phyloP scores from a whole-genome alignment of 2,888 invertebrate species.

The Ormyrus thymus region DNA sequence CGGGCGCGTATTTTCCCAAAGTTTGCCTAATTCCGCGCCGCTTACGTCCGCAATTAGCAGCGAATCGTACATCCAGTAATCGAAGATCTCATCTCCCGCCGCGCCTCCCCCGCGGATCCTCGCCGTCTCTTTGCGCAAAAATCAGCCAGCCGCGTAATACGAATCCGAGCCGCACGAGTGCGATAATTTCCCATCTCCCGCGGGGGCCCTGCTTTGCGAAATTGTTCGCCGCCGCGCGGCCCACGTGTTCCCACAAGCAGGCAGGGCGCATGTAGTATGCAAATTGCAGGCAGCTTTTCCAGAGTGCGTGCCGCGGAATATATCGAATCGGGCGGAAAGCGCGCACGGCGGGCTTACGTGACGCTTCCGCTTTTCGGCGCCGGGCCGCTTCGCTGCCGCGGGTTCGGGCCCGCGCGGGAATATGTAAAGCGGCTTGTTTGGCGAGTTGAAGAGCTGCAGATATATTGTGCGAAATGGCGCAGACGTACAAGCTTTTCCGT shows the following conservation, averaged over 20 bases:
- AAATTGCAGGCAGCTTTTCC: conserved; percentile 31
- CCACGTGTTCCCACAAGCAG: conserved; percentile 19
- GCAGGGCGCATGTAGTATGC: conserved; percentile 19
- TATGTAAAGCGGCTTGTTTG: no score
- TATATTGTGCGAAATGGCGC: no score
- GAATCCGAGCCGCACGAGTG: conserved; percentile 3
- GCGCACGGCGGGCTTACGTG: neutral
- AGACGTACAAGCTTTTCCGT: no score
- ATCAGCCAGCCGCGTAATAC: neutral
- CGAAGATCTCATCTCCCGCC: conserved; percentile 17
- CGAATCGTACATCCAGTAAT: conserved; percentile 9
- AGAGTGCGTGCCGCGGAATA: neutral
- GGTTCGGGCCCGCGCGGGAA: no score
- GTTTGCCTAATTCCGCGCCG: no score
- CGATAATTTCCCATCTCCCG: neutral
- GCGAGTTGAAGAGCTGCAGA: no score
- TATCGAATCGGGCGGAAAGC: conserved; percentile 34
- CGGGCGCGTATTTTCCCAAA: no score
- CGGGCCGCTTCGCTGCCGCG: no score
- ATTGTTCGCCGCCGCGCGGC: neutral
- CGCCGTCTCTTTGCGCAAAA: neutral
- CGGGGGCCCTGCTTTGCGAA: no score
- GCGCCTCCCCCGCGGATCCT: neutral
- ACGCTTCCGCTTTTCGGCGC: neutral
- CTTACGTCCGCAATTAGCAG: no score